Evolutionary conservation across 2,888 invertebrate species (phyloP).

Genomic region (Apamea epomidion): DNA sequence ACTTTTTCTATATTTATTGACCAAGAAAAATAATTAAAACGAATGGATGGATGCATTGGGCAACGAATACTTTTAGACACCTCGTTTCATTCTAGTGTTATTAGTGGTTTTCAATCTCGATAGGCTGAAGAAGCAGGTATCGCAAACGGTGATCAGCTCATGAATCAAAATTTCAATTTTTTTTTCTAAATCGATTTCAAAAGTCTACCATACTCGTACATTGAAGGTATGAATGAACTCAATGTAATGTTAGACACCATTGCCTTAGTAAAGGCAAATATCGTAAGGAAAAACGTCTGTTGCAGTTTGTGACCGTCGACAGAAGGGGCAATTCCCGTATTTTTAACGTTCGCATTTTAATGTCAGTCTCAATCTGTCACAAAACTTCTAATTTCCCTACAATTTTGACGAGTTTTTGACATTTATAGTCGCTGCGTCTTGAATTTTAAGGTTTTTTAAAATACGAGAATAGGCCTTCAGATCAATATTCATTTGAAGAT

Average conservation of each 20-base stretch:
- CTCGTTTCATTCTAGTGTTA: conserved; percentile 25
- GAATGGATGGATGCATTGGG: conserved; percentile 9
- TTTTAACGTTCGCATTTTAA: too few species aligned
- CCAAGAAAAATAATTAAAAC: conserved; percentile 7
- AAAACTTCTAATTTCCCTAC: too few species aligned
- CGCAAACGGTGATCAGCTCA: not conserved
- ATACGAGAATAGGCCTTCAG: too few species aligned
- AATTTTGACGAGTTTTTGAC: too few species aligned
- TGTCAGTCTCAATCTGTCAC: too few species aligned
- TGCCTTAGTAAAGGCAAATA: not conserved
- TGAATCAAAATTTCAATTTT: too few species aligned
- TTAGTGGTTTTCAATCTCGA: conserved; percentile 5
- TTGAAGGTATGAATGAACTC: not conserved
- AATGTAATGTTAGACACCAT: not conserved
- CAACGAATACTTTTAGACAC: conserved; percentile 8
- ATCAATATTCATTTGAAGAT: not conserved
- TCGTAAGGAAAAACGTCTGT: not conserved
- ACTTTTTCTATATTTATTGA: not conserved
- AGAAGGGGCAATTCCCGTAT: not conserved
- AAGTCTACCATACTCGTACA: not conserved
- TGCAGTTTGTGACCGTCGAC: not conserved
- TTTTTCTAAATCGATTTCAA: not conserved
- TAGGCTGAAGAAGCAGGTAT: not conserved
- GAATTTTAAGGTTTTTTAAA: too few species aligned
- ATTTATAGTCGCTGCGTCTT: too few species aligned